Percentiles rank a stretch among this genome's conserved stretches.
Evolutionary conservation across 2,113 vertebrate species (phyloP).

Genomic region (Dendrocopos noguchii): DNA sequence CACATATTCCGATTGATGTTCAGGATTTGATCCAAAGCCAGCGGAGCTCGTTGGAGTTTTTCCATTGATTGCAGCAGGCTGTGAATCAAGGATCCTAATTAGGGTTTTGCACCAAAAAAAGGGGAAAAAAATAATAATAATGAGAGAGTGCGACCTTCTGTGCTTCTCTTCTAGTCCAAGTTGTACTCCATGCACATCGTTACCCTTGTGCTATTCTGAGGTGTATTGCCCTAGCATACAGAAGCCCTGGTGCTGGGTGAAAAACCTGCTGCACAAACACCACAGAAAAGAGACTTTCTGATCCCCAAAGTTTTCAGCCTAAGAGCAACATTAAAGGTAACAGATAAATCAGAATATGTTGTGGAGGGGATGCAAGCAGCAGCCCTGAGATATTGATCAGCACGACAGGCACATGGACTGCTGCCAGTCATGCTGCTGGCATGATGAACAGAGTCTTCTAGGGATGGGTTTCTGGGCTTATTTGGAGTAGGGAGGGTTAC

Average conservation of each 20-base stretch:
- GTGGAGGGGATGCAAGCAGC: not conserved
- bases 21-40: conserved; percentile 22
- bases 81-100: conserved; percentile 12
- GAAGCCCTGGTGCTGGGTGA: not conserved
- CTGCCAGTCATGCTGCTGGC: not conserved
- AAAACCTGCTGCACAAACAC: not conserved
- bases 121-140: not conserved
- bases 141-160: conserved; percentile 18
- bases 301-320: not conserved
- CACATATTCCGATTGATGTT: not conserved
- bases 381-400: no score
- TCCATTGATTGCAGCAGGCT: not conserved
- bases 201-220: not conserved
- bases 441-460: not conserved
- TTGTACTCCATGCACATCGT: not conserved
- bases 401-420: not conserved
- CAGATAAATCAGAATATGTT: not conserved
- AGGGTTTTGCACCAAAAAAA: not conserved
- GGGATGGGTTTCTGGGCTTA: not conserved
- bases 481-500: not conserved
- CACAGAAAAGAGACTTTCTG: not conserved
- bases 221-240: not conserved
- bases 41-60: not conserved
- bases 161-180: not conserved
- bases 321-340: not conserved